phyloP scores from a whole-genome alignment of 2,113 vertebrate genomes.

The Salvator merianae region DNA sequence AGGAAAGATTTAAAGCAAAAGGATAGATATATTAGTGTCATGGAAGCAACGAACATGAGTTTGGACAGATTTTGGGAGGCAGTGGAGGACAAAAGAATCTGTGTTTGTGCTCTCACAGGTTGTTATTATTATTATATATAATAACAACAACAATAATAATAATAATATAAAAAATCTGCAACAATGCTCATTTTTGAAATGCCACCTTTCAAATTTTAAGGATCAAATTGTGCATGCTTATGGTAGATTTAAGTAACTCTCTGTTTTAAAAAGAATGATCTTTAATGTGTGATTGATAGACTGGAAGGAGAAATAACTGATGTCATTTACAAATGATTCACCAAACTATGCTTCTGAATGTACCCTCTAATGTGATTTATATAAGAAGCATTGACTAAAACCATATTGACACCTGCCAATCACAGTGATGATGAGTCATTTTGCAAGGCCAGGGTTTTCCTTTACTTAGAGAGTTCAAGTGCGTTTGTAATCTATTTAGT shows the following conservation, averaged over 20 bases:
- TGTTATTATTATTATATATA: too few relatives aligned
- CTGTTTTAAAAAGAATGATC: slow-evolving; percentile 10
- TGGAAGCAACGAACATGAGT: too few relatives aligned
- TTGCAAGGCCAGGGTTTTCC: slow-evolving; percentile 24
- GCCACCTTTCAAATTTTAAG: slow-evolving; percentile 34
- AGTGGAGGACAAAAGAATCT: too few relatives aligned
- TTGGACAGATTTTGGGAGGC: too few relatives aligned
- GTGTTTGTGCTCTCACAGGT: too few relatives aligned
- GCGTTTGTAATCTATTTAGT: slow-evolving; percentile 43
- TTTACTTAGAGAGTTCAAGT: slow-evolving; percentile 42
- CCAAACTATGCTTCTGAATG: slow-evolving; percentile 41
- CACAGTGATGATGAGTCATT: slow-evolving; percentile 1
- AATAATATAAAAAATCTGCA: too few relatives aligned
- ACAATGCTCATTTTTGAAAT: neutral
- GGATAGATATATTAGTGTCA: too few relatives aligned
- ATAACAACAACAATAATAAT: too few relatives aligned
- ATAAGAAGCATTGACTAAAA: neutral
- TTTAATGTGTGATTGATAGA: slow-evolving; percentile 10
- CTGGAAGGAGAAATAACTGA: slow-evolving; percentile 46
- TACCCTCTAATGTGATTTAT: slow-evolving; percentile 23
- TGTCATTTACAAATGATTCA: slow-evolving; percentile 47
- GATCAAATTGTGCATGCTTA: slow-evolving; percentile 49
- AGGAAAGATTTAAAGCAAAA: too few relatives aligned
- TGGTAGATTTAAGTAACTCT: slow-evolving; percentile 20
- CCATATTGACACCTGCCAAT: slow-evolving; percentile 55